Evolutionary conservation across 2,113 vertebrate genomes (phyloP).

Genomic region (Xiphorhynchus elegans): DNA sequence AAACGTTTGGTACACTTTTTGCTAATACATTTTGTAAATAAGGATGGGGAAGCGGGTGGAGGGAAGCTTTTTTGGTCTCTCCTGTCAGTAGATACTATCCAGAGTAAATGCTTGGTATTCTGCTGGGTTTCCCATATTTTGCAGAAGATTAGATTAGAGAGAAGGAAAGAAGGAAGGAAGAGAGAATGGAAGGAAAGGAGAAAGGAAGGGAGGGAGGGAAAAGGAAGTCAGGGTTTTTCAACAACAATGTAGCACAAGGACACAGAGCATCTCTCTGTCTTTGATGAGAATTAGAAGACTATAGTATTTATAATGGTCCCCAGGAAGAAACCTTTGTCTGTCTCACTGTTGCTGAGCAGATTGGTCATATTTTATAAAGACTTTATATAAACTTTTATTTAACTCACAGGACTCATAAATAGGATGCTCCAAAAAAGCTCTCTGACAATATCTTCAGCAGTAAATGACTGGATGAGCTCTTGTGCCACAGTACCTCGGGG

Average conservation of each 20-base stretch:
- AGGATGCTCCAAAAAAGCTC: background rate
- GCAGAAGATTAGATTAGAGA: background rate
- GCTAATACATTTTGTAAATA: background rate
- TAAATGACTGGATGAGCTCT: background rate
- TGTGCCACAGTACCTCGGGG: background rate
- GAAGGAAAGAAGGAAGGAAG: background rate
- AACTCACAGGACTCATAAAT: background rate
- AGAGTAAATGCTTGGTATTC: background rate
- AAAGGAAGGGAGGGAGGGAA: background rate
- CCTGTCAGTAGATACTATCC: background rate
- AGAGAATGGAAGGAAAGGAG: background rate
- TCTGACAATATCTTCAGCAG: fast-evolving
- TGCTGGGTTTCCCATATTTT: background rate
- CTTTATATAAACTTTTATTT: background rate
- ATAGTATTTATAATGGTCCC: background rate
- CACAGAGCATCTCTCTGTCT: background rate
- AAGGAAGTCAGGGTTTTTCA: background rate
- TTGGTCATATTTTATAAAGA: background rate
- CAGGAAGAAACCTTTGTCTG: background rate
- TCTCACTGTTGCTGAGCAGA: background rate
- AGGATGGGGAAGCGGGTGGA: background rate
- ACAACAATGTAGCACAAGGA: background rate
- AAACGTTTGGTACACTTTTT: background rate
- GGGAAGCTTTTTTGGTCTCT: background rate
- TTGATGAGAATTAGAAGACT: background rate